Conservation (phyloP, 2,797 vertebrate species). For the Erethizon dorsatum region DNA sequence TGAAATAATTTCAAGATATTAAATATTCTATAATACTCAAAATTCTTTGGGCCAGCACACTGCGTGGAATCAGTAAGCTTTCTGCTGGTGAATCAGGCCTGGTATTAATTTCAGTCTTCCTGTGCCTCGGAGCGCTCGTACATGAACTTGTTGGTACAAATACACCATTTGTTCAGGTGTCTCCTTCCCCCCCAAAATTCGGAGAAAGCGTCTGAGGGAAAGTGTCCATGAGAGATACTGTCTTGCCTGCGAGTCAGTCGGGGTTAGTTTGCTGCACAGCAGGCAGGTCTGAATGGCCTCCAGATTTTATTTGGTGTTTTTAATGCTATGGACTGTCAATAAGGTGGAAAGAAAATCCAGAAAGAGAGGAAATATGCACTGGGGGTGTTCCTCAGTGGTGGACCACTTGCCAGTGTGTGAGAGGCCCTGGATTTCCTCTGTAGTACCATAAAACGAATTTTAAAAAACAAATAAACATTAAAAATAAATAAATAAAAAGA, state of each 20-base stretch:
- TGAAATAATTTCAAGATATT: constrained; percentile 1
- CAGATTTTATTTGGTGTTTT: constrained; percentile 32
- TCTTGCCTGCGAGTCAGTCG: not conserved
- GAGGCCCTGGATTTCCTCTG: not conserved
- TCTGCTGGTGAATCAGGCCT: not conserved
- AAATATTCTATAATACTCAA: not conserved
- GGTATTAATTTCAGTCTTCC: not conserved
- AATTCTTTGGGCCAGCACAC: not conserved
- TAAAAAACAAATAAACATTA: not conserved
- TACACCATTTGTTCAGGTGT: not conserved
- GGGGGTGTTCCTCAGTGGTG: not conserved
- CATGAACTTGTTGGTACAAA: not conserved
- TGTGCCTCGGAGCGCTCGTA: not conserved
- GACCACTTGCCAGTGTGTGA: not conserved
- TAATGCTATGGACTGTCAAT: not conserved
- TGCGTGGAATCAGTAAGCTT: not conserved
- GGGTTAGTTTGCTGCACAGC: not conserved
- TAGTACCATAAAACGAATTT: not conserved
- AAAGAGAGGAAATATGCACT: not conserved
- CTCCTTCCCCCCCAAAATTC: not conserved
- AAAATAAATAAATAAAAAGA: not conserved
- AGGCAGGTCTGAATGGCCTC: not conserved
- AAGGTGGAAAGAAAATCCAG: not conserved
- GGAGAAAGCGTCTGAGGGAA: not conserved
- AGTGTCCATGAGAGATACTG: not conserved